Conservation (phyloP, 2,888 invertebrate species). For the Xanthorhoe designata region DNA sequence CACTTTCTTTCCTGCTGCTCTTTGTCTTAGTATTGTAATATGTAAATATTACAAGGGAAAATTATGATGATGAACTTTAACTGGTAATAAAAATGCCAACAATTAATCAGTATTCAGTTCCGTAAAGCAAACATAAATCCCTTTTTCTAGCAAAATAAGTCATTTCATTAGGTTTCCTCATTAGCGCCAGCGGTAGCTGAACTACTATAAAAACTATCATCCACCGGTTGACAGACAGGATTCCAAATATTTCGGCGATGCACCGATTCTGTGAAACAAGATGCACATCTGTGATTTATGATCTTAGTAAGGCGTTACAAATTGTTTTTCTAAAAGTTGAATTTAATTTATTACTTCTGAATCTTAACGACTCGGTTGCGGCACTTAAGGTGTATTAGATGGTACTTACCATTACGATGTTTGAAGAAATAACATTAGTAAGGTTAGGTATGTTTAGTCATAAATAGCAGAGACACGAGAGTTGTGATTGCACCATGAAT, state of each 20-base stretch:
- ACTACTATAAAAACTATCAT: slow-evolving; percentile 60
- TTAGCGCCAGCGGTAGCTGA: slow-evolving; percentile 68
- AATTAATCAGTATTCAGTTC: slow-evolving; percentile 15
- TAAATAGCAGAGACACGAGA: slow-evolving; percentile 71
- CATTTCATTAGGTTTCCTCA: slow-evolving; percentile 59
- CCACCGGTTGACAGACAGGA: slow-evolving; percentile 77
- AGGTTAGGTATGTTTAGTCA: slow-evolving; percentile 59
- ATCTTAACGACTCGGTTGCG: slow-evolving; percentile 53
- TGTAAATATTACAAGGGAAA: neutral
- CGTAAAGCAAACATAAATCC: slow-evolving; percentile 29
- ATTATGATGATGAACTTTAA: neutral
- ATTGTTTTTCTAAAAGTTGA: slow-evolving; percentile 70
- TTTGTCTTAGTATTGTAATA: slow-evolving; percentile 4
- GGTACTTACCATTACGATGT: slow-evolving; percentile 36
- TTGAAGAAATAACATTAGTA: slow-evolving; percentile 58
- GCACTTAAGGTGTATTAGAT: slow-evolving; percentile 42
- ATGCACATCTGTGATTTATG: slow-evolving; percentile 75
- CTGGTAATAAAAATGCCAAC: neutral
- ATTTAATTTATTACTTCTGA: slow-evolving; percentile 62
- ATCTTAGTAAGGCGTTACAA: slow-evolving; percentile 73
- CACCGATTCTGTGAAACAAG: slow-evolving; percentile 76
- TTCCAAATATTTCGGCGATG: slow-evolving; percentile 82
- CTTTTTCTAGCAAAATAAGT: slow-evolving; percentile 33
- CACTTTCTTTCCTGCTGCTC: slow-evolving; percentile 18
- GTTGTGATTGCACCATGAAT: slow-evolving; percentile 72